Base-by-base conservation (phyloP, 92 coral and sea anemone species). In the Parazoanthus darwini region DNA sequence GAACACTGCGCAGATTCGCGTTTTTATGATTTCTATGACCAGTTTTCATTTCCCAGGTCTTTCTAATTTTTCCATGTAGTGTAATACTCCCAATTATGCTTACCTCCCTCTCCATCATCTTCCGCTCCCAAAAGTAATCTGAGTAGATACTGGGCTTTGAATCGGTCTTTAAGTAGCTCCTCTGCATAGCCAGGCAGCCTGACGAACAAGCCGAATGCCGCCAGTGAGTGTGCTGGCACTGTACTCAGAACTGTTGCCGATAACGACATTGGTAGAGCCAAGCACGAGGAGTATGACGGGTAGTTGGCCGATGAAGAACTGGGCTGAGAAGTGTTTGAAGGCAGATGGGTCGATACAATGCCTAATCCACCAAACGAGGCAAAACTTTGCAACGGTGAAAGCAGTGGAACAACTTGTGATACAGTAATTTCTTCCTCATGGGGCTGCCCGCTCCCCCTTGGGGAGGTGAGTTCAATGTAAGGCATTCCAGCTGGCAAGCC, bases 61-160 rank as follows among this genome's bases (percentile, higher is more conserved):
- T 48, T 10, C 51, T 48, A 48, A 48, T 39, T 39, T 39, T 58
- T 9, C 65, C 65, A 13, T 13, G 20, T 58, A 13, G 9, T 71
- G 7, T 25, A 8, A 33, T 78, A 22, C 51, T 11, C 51, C 56
- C 20, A 38, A 20, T 8, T 18, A 63, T 0, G 65, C 93, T 79
- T 82, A 97, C 99, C 99, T 92, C 99, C 99, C 70, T 97, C 94
- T 23, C 98, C 96, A 78, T 94, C 96, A 77, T 97, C 98, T 56
- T 97, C 98, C 51, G 98, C 94, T 2, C 99, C 99, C 73, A 97
- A 94, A n/a, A 97, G 91, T 89, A 97, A 83, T 79, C 99, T 94
- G 80, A 97, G 85, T 79, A 97, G 91, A 79, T 93, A 97, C 79
- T 95, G 96, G 39, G 99, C 99, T 43, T 89, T 94, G 74, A 91